Evolutionary conservation across 1,140 invertebrate species (phyloP).

Genomic region (Monomorium pharaonis): DNA sequence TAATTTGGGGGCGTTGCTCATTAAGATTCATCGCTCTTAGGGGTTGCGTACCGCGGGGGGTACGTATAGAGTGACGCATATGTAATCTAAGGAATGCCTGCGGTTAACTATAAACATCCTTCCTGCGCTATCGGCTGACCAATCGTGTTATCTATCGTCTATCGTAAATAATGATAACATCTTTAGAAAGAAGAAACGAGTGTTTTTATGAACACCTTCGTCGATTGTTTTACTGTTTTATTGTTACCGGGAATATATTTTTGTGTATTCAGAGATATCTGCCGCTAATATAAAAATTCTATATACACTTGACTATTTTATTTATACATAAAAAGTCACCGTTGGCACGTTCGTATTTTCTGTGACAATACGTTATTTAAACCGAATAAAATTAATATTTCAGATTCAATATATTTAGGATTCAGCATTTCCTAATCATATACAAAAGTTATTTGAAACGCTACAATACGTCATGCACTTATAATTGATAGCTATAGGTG

Average conservation of each 20-base stretch:
- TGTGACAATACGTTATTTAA: background rate
- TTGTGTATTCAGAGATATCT: background rate
- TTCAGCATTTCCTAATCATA: background rate
- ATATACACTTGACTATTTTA: background rate
- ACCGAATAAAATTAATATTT: background rate
- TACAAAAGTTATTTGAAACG: background rate
- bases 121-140: constrained; percentile 11
- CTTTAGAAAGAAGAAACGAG: constrained; percentile 5
- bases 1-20: constrained; percentile 68
- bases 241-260: background rate
- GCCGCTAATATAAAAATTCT: background rate
- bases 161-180: constrained; percentile 58
- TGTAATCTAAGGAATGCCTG: background rate
- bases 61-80: constrained; percentile 30
- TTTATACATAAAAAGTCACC: background rate
- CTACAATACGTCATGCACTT: constrained; percentile 4
- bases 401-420: background rate
- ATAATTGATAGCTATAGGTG: background rate
- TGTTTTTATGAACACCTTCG: background rate
- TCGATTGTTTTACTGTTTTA: background rate
- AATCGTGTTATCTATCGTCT: constrained; percentile 34
- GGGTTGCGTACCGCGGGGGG: constrained; percentile 61
- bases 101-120: constrained; percentile 27
- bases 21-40: constrained; percentile 63
- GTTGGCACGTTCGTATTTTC: background rate